Percentiles rank a stretch among this genome's conserved stretches.
These are phyloP conservation scores for Halichoeres trimaculatus DNA, from an alignment of 2,113 vertebrate species.

Conservation along the genomic window DNA sequence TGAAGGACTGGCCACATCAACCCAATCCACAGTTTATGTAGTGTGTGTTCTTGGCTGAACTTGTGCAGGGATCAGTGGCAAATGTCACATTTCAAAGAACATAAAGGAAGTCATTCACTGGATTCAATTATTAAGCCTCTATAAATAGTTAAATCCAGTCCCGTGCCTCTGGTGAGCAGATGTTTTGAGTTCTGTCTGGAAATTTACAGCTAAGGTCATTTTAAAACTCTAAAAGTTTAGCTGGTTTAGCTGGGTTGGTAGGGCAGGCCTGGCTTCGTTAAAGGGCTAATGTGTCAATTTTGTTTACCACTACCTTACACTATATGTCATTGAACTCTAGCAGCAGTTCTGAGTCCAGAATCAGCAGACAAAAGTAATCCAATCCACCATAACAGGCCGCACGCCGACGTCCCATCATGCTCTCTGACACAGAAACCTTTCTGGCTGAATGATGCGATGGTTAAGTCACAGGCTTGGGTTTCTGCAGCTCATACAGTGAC, in stretches of 20 bases:
- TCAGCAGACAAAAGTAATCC: slow-evolving; percentile 53
- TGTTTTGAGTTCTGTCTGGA: slow-evolving; percentile 45
- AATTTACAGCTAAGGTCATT: slow-evolving; percentile 24
- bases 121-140: background rate
- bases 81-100: slow-evolving; percentile 11
- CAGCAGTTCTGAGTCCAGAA: slow-evolving; percentile 42
- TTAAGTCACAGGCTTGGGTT: slow-evolving; percentile 56
- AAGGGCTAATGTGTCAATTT: background rate
- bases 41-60: background rate
- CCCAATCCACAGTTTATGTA: slow-evolving; percentile 7
- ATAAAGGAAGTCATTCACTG: background rate
- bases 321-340: slow-evolving; percentile 42
- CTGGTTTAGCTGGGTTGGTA: no score
- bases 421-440: slow-evolving; percentile 68
- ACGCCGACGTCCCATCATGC: slow-evolving; percentile 52
- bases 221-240: slow-evolving; percentile 17
- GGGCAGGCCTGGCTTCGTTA: background rate
- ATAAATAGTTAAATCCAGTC: slow-evolving; percentile 6
- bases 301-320: background rate
- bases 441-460: slow-evolving; percentile 52
- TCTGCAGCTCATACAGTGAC: slow-evolving; percentile 63
- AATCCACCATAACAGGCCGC: slow-evolving; percentile 38
- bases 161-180: slow-evolving; percentile 20
- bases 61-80: slow-evolving; percentile 12
- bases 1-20: slow-evolving; percentile 25